Percentiles rank a stretch among this genome's conserved stretches.
These are phyloP conservation scores for Hirtodrosophila trivittata DNA, from an alignment of 2,888 invertebrate species.

Conservation along the genomic window DNA sequence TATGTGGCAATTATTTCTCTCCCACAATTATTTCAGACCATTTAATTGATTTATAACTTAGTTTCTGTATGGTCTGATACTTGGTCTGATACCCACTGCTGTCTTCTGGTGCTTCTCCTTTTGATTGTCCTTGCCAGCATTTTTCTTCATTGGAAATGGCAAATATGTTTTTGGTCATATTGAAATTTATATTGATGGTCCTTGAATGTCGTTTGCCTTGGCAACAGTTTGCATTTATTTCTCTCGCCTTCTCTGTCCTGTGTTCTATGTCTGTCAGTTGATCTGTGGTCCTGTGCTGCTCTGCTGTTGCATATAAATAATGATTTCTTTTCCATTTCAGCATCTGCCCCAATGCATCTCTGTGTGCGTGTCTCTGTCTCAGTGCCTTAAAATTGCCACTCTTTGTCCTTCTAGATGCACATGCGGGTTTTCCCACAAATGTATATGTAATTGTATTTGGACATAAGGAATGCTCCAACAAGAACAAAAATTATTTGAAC, in stretches of 20 bases:
- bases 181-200: slow-evolving; percentile 73
- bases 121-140: slow-evolving; percentile 33
- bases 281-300: slow-evolving; percentile 35
- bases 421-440: slow-evolving; percentile 50
- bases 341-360: slow-evolving; percentile 39
- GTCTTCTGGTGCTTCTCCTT: not conserved
- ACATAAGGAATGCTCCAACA: slow-evolving; percentile 21
- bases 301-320: slow-evolving; percentile 60
- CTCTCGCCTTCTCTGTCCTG: not conserved
- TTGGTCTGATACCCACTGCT: too few relatives aligned
- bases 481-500: not conserved
- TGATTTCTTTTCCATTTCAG: slow-evolving; percentile 65
- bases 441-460: slow-evolving; percentile 44
- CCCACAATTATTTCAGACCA: not conserved
- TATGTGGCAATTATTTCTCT: slow-evolving; percentile 1
- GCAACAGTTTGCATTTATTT: slow-evolving; percentile 72
- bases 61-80: not conserved
- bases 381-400: too few relatives aligned
- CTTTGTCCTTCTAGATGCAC: slow-evolving; percentile 24
- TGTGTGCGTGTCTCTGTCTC: slow-evolving; percentile 1
- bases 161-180: slow-evolving; percentile 66
- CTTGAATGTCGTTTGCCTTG: slow-evolving; percentile 52
- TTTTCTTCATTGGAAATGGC: slow-evolving; percentile 51
- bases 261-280: slow-evolving; percentile 36
- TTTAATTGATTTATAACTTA: slow-evolving; percentile 17